Evolutionary conservation across 2,888 invertebrate species (phyloP).

Genomic region (Acrobasis repandana): DNA sequence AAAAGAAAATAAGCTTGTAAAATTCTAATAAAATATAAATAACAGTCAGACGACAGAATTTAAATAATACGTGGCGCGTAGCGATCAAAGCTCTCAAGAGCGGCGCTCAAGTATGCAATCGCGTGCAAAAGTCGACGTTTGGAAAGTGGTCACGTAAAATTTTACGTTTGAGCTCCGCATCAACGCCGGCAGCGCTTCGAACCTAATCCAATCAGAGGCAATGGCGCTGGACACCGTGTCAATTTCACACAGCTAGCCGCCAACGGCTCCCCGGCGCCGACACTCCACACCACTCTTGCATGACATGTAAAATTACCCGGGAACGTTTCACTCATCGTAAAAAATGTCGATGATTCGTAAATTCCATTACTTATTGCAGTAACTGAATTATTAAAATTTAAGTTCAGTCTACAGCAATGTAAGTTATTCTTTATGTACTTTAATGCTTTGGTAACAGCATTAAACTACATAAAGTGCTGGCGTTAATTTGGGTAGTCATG

Average conservation of each 20-base stretch:
- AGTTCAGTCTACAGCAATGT: not conserved
- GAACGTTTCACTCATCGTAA: slow-evolving; percentile 16
- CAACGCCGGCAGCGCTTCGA: slow-evolving; percentile 70
- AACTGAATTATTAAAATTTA: slow-evolving; percentile 9
- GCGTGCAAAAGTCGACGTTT: slow-evolving; percentile 68
- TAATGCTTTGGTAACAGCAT: too few species aligned
- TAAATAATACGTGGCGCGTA: slow-evolving; percentile 66
- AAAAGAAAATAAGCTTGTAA: too few species aligned
- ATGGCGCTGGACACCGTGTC: slow-evolving; percentile 72
- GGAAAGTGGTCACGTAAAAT: slow-evolving; percentile 81
- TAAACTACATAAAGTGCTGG: too few species aligned
- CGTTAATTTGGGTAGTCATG: too few species aligned
- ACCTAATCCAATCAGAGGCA: slow-evolving; percentile 79
- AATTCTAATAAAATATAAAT: not conserved
- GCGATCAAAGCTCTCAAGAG: slow-evolving; percentile 56
- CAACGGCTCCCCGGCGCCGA: slow-evolving; percentile 31
- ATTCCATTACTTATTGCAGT: slow-evolving; percentile 5
- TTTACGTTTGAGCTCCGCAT: slow-evolving; percentile 76
- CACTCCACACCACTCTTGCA: not conserved
- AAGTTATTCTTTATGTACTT: not conserved
- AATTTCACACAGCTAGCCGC: slow-evolving; percentile 63
- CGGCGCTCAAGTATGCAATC: slow-evolving; percentile 64
- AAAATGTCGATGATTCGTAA: slow-evolving; percentile 7
- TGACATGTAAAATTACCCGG: slow-evolving; percentile 11
- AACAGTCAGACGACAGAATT: slow-evolving; percentile 39